A percentile compares a stretch with the other conserved stretches of the same genome.
phyloP scores from a whole-genome alignment of 2,113 vertebrate species.

The Chroicocephalus ridibundus region DNA sequence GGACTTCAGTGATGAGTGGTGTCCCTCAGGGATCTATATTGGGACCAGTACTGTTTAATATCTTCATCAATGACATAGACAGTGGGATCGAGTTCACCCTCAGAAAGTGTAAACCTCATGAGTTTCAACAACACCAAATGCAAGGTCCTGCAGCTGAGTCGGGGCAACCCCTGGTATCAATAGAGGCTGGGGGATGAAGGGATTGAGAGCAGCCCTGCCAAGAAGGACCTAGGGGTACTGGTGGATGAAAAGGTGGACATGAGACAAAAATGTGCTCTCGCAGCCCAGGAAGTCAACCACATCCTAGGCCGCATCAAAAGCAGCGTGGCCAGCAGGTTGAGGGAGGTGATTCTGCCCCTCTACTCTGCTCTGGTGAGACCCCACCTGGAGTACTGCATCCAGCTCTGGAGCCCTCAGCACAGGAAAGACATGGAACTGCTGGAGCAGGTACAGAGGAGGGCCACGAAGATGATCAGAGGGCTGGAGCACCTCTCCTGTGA shows the following conservation, averaged over 20 bases:
- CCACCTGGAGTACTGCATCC: accelerated
- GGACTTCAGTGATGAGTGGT: neutral
- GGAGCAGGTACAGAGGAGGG: neutral
- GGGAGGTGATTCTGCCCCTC: neutral
- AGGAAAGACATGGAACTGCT: neutral
- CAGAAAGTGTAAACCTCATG: too few relatives aligned
- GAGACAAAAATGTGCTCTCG: accelerated
- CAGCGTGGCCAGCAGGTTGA: accelerated
- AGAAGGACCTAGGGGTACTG: neutral
- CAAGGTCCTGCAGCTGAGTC: too few relatives aligned
- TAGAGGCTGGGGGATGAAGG: too few relatives aligned
- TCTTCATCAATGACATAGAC: neutral
- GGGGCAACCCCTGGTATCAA: too few relatives aligned
- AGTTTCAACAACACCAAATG: too few relatives aligned
- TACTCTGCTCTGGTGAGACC: neutral
- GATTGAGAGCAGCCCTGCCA: neutral
- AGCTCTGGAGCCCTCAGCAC: neutral
- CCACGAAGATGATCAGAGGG: too few relatives aligned
- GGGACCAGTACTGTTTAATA: neutral
- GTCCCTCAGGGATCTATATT: neutral
- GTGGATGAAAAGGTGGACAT: neutral
- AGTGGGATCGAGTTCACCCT: neutral
- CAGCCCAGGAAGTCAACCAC: accelerated
- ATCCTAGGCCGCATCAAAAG: neutral
- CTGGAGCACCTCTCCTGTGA: too few relatives aligned